Conservation (phyloP, 2,888 invertebrate genomes). For the Meliscaeva auricollis region DNA sequence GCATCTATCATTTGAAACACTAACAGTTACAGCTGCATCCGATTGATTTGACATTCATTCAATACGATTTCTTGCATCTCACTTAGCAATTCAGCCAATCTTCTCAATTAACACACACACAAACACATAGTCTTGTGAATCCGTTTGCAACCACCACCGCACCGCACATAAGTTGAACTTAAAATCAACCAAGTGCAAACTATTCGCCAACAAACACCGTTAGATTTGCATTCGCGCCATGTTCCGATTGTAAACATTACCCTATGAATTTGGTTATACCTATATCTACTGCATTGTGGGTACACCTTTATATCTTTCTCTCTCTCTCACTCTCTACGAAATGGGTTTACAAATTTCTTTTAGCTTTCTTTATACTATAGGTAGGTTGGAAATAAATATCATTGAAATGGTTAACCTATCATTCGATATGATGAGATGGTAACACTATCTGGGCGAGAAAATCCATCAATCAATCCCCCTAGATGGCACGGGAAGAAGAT, state of each 20-base stretch:
- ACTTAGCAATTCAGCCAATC: conserved; percentile 60
- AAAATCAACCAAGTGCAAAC: conserved; percentile 71
- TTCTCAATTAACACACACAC: conserved; percentile 62
- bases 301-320: conserved; percentile 25
- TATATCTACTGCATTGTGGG: conserved; percentile 2
- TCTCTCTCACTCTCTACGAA: background rate
- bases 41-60: conserved; percentile 65
- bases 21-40: conserved; percentile 53
- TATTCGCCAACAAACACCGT: conserved; percentile 61
- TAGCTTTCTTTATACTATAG: conserved; percentile 60
- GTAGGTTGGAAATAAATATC: conserved; percentile 62
- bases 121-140: conserved; percentile 33
- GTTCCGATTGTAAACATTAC: conserved; percentile 50
- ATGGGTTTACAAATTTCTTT: conserved; percentile 29
- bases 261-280: conserved; percentile 13
- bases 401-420: conserved; percentile 62
- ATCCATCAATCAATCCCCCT: conserved; percentile 65
- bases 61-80: conserved; percentile 67
- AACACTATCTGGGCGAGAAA: conserved; percentile 75
- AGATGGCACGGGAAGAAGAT: conserved; percentile 26
- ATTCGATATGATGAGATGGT: conserved; percentile 69
- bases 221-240: conserved; percentile 60
- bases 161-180: conserved; percentile 65
- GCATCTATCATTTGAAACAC: conserved; percentile 30
- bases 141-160: conserved; percentile 45